Percentiles rank a stretch among this genome's conserved stretches.
Conservation (phyloP, 1,140 invertebrate species). For the Meloidogyne hapla region DNA sequence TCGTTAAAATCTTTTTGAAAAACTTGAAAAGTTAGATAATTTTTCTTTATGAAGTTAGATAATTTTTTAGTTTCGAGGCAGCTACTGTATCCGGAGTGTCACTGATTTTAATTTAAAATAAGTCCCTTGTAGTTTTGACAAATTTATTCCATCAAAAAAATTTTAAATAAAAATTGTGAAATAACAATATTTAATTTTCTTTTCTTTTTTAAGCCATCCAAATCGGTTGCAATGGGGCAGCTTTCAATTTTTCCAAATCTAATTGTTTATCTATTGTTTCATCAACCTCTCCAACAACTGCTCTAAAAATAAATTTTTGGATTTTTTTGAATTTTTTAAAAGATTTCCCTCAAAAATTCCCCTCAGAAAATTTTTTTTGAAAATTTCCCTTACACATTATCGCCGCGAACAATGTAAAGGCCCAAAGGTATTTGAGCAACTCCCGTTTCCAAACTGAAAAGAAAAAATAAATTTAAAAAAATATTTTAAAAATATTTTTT, state of each 20-base stretch:
- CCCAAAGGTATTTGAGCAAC: slow-evolving; percentile 94
- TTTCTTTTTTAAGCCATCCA: slow-evolving; percentile 35
- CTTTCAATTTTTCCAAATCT: slow-evolving; percentile 50
- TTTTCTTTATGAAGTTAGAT: no score
- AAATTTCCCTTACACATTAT: slow-evolving; percentile 79
- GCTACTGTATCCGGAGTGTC: no score
- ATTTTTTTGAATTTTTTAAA: no score
- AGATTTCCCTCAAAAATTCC: no score
- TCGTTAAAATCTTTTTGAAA: no score
- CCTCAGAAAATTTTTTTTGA: no score
- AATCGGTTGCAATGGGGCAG: slow-evolving; percentile 47
- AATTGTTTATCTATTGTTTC: slow-evolving; percentile 52
- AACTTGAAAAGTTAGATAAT: no score
- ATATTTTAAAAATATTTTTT: neutral
- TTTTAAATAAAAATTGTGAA: neutral
- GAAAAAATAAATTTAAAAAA: neutral
- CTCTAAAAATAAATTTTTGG: slow-evolving; percentile 32
- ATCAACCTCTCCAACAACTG: slow-evolving; percentile 54
- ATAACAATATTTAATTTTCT: neutral
- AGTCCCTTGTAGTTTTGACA: no score
- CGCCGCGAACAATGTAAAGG: slow-evolving; percentile 91
- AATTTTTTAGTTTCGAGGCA: no score
- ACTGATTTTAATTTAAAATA: no score
- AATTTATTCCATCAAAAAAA: no score
- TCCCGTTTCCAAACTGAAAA: slow-evolving; percentile 72